Evolutionary conservation across 2,888 invertebrate genomes (phyloP).

Genomic region (Penaeus monodon): DNA sequence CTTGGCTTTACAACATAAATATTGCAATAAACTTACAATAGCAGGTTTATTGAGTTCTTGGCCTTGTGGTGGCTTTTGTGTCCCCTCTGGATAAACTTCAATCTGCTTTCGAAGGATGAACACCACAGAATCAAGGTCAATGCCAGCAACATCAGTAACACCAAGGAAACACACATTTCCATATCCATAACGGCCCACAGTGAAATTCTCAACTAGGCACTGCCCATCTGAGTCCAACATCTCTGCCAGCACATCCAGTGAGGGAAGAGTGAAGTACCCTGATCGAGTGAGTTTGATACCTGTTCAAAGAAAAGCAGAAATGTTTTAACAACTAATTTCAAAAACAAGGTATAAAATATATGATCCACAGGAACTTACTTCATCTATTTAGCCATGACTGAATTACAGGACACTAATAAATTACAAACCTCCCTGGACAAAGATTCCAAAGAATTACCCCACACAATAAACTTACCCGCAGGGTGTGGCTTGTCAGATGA

Average conservation of each 20-base stretch:
- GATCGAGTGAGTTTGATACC: slow-evolving; percentile 82
- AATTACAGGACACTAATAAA: too few species aligned
- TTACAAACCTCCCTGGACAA: too few species aligned
- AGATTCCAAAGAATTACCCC: not conserved
- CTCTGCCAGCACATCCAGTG: slow-evolving; percentile 82
- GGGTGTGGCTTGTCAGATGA: slow-evolving; percentile 50
- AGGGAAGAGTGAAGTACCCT: slow-evolving; percentile 94
- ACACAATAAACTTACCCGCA: slow-evolving; percentile 41
- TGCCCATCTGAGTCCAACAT: slow-evolving; percentile 80
- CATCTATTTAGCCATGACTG: too few species aligned
- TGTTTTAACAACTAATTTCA: not conserved
- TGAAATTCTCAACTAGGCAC: slow-evolving; percentile 87
- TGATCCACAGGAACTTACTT: too few species aligned
- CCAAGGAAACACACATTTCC: slow-evolving; percentile 91
- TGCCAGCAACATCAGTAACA: slow-evolving; percentile 84
- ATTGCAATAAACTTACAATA: slow-evolving; percentile 71
- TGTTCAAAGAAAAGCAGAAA: slow-evolving; percentile 75
- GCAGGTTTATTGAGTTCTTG: slow-evolving; percentile 90
- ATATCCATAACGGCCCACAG: slow-evolving; percentile 89
- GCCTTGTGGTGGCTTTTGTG: slow-evolving; percentile 89
- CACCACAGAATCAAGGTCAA: slow-evolving; percentile 65
- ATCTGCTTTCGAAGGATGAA: slow-evolving; percentile 90
- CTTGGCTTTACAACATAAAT: too few species aligned
- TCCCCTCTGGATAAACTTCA: slow-evolving; percentile 91
- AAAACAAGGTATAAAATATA: too few species aligned